Evolutionary conservation across 2,797 vertebrate species (phyloP).

Genomic region (Gymnopithys bicolor): DNA sequence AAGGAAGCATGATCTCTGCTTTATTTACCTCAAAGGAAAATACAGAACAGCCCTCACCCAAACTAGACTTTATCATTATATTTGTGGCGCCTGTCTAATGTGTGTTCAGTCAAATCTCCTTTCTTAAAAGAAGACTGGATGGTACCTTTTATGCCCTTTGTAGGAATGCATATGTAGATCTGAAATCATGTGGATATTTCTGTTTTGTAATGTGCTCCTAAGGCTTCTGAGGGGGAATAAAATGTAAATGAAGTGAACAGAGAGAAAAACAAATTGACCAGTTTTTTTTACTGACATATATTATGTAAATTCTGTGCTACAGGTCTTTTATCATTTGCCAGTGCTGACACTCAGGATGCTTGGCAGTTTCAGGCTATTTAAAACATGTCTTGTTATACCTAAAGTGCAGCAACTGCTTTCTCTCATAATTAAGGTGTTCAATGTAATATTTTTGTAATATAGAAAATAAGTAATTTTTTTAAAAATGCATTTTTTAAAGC

Average conservation of each 20-base stretch:
- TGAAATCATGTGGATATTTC: not conserved
- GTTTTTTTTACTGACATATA: not conserved
- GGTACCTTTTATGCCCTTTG: not conserved
- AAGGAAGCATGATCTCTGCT: not conserved
- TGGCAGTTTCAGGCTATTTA: not conserved
- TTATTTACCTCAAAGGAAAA: slow-evolving; percentile 14
- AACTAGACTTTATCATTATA: not conserved
- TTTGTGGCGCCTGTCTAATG: not conserved
- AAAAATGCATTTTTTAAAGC: not conserved
- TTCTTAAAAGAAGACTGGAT: not conserved
- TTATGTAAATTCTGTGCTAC: not conserved
- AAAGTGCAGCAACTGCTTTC: not conserved
- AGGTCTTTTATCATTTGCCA: not conserved
- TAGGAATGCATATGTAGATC: not conserved
- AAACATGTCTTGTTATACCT: not conserved
- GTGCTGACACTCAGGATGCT: not conserved
- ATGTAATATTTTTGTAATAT: not conserved
- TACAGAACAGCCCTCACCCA: not conserved
- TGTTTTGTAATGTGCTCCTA: not conserved
- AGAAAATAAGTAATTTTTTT: not conserved
- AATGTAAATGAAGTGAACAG: slow-evolving; percentile 33
- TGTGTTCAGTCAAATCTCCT: not conserved
- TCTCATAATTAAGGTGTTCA: not conserved
- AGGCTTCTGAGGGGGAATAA: not conserved
- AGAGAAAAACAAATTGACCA: slow-evolving; percentile 2